A percentile compares a stretch with the other conserved stretches of the same genome.
Conservation (phyloP, 2,888 invertebrate species). For the Phytoseiulus persimilis region DNA sequence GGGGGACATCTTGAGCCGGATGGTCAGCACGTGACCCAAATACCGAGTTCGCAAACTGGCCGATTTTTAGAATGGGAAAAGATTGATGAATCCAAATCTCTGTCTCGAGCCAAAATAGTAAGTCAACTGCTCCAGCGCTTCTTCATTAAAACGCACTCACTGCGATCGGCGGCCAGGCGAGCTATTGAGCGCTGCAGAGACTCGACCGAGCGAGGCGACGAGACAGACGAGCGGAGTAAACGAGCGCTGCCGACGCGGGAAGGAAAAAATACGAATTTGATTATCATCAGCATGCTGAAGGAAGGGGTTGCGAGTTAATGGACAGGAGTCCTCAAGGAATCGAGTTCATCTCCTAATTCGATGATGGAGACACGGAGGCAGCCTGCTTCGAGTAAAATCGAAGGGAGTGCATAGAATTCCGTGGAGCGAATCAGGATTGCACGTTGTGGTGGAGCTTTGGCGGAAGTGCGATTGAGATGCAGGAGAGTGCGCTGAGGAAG, state of each 20-base stretch:
- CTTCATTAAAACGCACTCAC: background rate
- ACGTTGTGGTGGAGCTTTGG: no score
- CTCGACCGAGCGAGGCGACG: background rate
- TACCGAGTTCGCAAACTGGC: conserved; percentile 6
- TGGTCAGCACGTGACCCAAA: conserved; percentile 38
- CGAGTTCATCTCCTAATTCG: background rate
- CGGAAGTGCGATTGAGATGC: no score
- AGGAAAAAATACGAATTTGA: background rate
- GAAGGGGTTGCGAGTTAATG: conserved; percentile 5
- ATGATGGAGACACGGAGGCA: background rate
- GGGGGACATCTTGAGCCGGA: background rate
- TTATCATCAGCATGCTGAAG: background rate
- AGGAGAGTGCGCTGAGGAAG: no score
- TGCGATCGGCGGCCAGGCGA: background rate
- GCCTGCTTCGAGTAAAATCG: background rate
- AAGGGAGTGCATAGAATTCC: background rate
- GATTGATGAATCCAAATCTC: conserved; percentile 5
- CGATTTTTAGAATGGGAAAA: background rate
- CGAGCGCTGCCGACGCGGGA: background rate
- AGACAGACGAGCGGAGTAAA: no score
- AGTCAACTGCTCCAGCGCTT: background rate
- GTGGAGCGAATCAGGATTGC: background rate
- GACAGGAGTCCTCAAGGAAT: background rate
- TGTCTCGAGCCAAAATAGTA: background rate
- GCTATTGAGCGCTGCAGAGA: background rate